phyloP scores from a whole-genome alignment of 2,797 vertebrate genomes.

The Takifugu ocellatus region DNA sequence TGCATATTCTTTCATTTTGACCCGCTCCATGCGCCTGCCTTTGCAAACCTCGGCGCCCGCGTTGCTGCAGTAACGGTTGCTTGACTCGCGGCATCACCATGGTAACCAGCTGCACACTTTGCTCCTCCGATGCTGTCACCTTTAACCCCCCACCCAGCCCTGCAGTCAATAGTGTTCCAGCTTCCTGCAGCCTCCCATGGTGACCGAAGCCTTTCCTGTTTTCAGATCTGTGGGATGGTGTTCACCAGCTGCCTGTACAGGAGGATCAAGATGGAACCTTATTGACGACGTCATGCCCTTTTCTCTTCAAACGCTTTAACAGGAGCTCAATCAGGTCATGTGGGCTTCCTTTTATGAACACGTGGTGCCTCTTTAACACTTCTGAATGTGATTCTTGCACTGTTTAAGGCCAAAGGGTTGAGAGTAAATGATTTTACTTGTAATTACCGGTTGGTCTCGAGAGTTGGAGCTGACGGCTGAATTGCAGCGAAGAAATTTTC shows the following conservation, averaged over 20 bases:
- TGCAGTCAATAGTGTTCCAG: conserved; percentile 10
- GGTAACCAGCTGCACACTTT: conserved; percentile 50
- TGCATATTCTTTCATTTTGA: conserved; percentile 1
- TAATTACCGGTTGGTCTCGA: too few relatives aligned
- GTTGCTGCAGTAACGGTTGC: conserved; percentile 23
- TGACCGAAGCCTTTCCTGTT: conserved; percentile 47
- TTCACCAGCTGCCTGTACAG: conserved; percentile 81
- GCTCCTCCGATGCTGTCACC: conserved; percentile 12
- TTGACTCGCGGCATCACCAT: conserved; percentile 41
- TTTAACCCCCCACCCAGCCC: conserved; percentile 26
- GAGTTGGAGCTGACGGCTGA: too few relatives aligned
- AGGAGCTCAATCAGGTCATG: too few relatives aligned
- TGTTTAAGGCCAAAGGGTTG: too few relatives aligned
- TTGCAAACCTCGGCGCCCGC: conserved; percentile 8
- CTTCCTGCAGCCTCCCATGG: conserved; percentile 34
- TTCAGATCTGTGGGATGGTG: conserved; percentile 83
- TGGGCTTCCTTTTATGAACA: too few relatives aligned
- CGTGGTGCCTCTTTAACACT: too few relatives aligned
- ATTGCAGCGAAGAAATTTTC: background rate
- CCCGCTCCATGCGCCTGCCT: conserved; percentile 14
- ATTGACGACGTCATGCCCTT: conserved; percentile 51
- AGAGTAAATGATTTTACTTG: too few relatives aligned
- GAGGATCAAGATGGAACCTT: conserved; percentile 77
- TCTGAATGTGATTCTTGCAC: too few relatives aligned
- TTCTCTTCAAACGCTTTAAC: too few relatives aligned